These are phyloP conservation scores for Phaedon cochleariae DNA, from an alignment of 2,888 invertebrate genomes.

Conservation along the genomic window DNA sequence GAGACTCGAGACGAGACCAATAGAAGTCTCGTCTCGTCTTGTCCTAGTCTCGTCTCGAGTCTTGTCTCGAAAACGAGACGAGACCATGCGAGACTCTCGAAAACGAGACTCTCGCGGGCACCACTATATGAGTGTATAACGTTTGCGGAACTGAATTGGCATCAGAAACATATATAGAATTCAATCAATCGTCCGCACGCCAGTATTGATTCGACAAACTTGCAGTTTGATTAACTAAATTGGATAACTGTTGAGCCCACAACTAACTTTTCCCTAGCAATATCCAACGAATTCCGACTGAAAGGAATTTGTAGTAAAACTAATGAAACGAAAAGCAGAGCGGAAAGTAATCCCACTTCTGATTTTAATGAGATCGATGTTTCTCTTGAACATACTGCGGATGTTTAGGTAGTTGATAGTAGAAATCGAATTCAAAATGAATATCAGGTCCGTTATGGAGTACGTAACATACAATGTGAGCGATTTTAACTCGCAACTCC, in stretches of 20 bases:
- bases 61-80: no score
- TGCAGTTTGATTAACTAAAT: not conserved
- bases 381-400: no score
- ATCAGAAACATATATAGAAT: not conserved
- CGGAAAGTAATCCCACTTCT: not conserved
- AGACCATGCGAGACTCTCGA: no score
- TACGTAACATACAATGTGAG: no score
- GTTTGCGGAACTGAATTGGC: slow-evolving; percentile 7
- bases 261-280: not conserved
- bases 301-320: not conserved
- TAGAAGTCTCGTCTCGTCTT: no score
- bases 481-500: no score
- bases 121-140: not conserved
- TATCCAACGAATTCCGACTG: not conserved
- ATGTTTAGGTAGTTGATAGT: no score
- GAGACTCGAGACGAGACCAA: no score
- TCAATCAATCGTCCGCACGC: not conserved
- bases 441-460: no score
- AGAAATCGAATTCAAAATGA: no score
- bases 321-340: not conserved
- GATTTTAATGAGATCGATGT: not conserved
- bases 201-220: not conserved
- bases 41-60: no score
- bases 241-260: not conserved
- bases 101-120: no score